Base-by-base conservation (phyloP, 1,140 invertebrate species). In the Gryon sp. region DNA sequence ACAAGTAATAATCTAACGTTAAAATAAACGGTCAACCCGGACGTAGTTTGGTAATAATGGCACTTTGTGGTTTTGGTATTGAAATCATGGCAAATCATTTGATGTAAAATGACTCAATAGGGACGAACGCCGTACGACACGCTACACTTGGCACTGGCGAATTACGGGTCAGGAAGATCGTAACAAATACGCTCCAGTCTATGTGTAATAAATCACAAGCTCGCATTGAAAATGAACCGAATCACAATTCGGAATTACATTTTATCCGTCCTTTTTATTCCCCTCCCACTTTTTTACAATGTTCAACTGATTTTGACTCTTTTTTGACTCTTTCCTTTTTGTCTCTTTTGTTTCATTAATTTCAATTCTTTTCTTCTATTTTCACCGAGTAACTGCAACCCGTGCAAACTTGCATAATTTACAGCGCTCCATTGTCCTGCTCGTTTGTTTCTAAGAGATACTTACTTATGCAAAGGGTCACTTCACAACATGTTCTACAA, bases 201-300 rank as follows among this genome's bases (percentile, higher is more conserved):
- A 55, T 36, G 48, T 72, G 34, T 57, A 40, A 72, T 72, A 72
- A 72, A 72, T 72, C 68, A 22, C 32, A 5, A 20, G 19, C 8
- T 48, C 38, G 53, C 52, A 50, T 41, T 60, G 60, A 50, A 73
- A 74, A 74, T 66, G 70, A 75, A 75, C 70, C 30, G 36, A 36
- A 52, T 74, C 48, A 34, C 59, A 57, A 59, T 34, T 65, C 36
- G 22, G 24, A 45, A 14, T 36, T 30, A 32, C 52, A 59, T 38
- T 59, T 50, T 24, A 38, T 63, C 24, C n/a, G n/a, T n/a, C n/a
- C n/a, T 36, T 34, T 41, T 41, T 38, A 41, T 60, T 55, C 22
- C 36, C 20, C 5, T 43, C 26, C 2, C n/a, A 24, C 18, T 41
- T 16, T 45, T 40, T 34, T 19, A 15, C n/a, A n/a, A n/a, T n/a